These are phyloP conservation scores for Drosophila siamana DNA, from an alignment of 2,888 invertebrate genomes.

Conservation along the genomic window DNA sequence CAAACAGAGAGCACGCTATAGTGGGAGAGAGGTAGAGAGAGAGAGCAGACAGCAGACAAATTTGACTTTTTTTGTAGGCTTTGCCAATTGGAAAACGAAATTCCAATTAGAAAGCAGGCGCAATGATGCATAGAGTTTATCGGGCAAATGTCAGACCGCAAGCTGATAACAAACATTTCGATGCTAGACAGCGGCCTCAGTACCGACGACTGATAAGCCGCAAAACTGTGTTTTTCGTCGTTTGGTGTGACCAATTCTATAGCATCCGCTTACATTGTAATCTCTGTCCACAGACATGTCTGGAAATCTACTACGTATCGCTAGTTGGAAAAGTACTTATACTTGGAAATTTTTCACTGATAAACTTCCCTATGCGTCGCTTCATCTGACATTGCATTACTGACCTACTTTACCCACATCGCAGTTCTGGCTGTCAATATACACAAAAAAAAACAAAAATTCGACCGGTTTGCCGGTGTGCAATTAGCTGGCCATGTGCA, in stretches of 20 bases:
- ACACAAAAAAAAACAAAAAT: neutral
- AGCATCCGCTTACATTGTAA: constrained; percentile 58
- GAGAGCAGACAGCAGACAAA: constrained; percentile 1
- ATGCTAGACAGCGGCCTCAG: constrained; percentile 17
- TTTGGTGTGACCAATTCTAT: neutral
- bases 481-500: constrained; percentile 56
- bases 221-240: constrained; percentile 6
- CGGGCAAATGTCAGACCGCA: constrained; percentile 49
- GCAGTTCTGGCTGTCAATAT: constrained; percentile 34
- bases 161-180: constrained; percentile 44
- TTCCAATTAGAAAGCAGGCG: constrained; percentile 36
- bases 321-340: constrained; percentile 4
- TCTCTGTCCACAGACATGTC: constrained; percentile 6
- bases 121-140: constrained; percentile 39
- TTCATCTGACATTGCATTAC: constrained; percentile 41
- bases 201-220: constrained; percentile 44
- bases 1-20: constrained; percentile 33
- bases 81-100: constrained; percentile 32
- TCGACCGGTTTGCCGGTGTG: constrained; percentile 59
- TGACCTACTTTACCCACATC: constrained; percentile 63
- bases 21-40: neutral
- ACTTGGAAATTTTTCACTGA: constrained; percentile 2
- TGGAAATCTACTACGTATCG: constrained; percentile 1
- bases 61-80: constrained; percentile 2
- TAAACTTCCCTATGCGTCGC: constrained; percentile 17